A percentile compares a stretch with the other conserved stretches of the same genome.
Conservation (phyloP, 2,113 vertebrate genomes). For the Lichenostomus cassidix region DNA sequence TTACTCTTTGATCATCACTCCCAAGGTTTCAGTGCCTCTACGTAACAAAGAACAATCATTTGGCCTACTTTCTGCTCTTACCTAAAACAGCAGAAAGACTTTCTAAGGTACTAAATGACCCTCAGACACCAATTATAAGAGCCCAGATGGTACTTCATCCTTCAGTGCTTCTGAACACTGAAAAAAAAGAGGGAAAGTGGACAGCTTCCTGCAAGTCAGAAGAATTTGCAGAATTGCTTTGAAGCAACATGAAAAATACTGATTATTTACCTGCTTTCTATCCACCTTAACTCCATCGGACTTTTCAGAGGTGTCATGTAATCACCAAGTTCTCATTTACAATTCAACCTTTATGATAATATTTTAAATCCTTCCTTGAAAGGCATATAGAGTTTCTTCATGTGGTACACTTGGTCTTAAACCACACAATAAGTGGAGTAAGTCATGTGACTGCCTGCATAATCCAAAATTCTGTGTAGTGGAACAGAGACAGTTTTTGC, state of each 20-base stretch:
- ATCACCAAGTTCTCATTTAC: neutral
- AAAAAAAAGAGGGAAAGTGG: neutral
- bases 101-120: neutral
- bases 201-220: neutral
- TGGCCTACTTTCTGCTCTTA: neutral
- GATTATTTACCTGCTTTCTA: too few species aligned
- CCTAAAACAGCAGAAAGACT: neutral
- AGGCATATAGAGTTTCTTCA: neutral
- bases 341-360: neutral
- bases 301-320: neutral
- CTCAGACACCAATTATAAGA: neutral
- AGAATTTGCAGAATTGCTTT: neutral
- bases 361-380: neutral
- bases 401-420: neutral
- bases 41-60: neutral
- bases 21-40: too few species aligned
- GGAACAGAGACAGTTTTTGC: constrained; percentile 7
- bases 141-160: neutral
- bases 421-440: neutral
- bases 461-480: neutral
- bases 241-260: neutral
- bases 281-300: too few species aligned
- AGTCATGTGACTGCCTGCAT: neutral
- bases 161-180: neutral
- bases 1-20: neutral